These are phyloP conservation scores for Trogon surrucura DNA, from an alignment of 2,113 vertebrate genomes.

Conservation along the genomic window DNA sequence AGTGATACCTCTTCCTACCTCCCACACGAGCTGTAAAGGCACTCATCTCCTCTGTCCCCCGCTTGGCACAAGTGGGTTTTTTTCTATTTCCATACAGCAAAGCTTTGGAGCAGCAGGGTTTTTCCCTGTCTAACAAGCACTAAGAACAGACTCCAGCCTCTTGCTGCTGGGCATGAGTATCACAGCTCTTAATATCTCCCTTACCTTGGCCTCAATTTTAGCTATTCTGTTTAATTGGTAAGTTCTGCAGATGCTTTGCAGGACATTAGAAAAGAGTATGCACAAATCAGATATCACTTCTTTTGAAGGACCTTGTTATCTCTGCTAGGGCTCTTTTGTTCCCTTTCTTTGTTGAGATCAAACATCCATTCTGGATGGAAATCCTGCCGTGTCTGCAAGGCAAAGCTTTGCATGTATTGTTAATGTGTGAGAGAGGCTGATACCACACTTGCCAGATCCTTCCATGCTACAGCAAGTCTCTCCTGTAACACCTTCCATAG, in stretches of 20 bases:
- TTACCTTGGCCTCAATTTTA: not conserved
- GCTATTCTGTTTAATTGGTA: not conserved
- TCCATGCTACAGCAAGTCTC: not conserved
- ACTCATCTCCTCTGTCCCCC: not conserved
- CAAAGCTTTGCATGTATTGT: not conserved
- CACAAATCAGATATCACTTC: not conserved
- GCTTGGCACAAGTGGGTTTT: not conserved
- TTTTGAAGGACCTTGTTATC: not conserved
- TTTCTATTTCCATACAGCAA: not conserved
- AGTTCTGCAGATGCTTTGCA: not conserved
- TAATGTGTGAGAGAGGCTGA: not conserved
- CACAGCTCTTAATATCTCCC: not conserved
- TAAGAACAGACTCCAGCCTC: not conserved
- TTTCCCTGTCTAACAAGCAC: not conserved
- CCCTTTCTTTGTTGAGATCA: not conserved
- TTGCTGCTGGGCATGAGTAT: not conserved
- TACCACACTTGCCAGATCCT: not conserved
- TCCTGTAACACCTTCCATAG: not conserved
- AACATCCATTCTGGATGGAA: not conserved
- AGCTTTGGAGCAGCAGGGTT: not conserved
- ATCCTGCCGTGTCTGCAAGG: not conserved
- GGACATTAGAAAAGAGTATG: not conserved
- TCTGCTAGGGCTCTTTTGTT: not conserved
- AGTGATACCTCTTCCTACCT: not conserved
- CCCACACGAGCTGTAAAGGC: rapidly evolving